Conservation (phyloP, 2,113 vertebrate species). For the Oreochromis aureus region DNA sequence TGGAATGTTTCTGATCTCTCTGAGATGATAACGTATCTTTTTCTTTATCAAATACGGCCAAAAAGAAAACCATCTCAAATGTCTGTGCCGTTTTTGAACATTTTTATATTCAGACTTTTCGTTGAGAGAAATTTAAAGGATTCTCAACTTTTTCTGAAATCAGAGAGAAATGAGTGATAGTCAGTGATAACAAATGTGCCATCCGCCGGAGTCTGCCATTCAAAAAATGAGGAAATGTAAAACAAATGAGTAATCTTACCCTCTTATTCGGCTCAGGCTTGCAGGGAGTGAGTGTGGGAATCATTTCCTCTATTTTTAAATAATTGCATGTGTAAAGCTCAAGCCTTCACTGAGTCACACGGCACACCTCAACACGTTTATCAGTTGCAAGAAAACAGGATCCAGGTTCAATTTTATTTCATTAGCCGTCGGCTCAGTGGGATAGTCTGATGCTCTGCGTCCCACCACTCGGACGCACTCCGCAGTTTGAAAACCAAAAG, state of each 20-base stretch:
- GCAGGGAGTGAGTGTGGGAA: background rate
- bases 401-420: background rate
- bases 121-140: background rate
- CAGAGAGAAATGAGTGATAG: background rate
- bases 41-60: background rate
- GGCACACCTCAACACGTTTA: background rate
- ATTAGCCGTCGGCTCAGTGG: background rate
- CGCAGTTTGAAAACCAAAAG: background rate
- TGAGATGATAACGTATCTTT: background rate
- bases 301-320: background rate
- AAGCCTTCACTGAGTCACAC: background rate
- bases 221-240: background rate
- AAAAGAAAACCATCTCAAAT: background rate
- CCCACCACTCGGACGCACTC: background rate
- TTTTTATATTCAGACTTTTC: background rate
- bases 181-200: accelerated
- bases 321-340: background rate
- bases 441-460: background rate
- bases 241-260: background rate
- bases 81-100: background rate
- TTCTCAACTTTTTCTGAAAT: background rate
- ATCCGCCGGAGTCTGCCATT: background rate
- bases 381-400: background rate
- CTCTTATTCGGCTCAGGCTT: background rate
- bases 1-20: background rate